Percentiles rank a stretch among this genome's conserved stretches.
These are phyloP conservation scores for Steinernema carpocapsae DNA, from an alignment of 2,888 invertebrate species.

Conservation along the genomic window DNA sequence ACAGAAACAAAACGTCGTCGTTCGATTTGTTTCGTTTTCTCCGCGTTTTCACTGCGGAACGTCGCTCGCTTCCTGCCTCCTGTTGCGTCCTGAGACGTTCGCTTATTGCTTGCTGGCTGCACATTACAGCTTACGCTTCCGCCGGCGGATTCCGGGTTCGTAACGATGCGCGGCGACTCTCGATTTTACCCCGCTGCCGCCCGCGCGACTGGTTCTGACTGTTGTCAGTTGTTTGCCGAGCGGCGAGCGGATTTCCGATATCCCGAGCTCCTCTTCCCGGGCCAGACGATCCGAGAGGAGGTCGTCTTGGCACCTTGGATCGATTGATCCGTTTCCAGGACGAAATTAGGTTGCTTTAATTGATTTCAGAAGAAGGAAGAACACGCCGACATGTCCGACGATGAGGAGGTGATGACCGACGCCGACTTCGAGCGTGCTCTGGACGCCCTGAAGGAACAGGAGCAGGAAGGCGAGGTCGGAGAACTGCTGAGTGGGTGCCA, in stretches of 20 bases:
- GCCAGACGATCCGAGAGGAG: slow-evolving; percentile 29
- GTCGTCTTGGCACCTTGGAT: neutral
- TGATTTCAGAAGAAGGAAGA: neutral
- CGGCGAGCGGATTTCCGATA: slow-evolving; percentile 28
- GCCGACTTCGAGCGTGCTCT: slow-evolving; percentile 48
- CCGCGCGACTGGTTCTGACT: slow-evolving; percentile 20
- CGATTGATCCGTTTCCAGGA: neutral
- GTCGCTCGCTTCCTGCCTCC: neutral
- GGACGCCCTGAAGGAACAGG: slow-evolving; percentile 40
- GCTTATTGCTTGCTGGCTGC: neutral
- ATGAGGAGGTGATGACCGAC: slow-evolving; percentile 45
- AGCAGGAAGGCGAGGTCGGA: slow-evolving; percentile 55
- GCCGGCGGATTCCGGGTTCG: neutral
- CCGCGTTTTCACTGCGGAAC: neutral
- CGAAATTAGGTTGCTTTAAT: neutral
- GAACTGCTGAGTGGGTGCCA: slow-evolving; percentile 61
- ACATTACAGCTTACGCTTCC: neutral
- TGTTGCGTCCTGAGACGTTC: neutral
- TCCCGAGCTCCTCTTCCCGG: neutral
- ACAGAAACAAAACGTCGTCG: slow-evolving; percentile 1
- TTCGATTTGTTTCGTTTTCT: slow-evolving; percentile 1
- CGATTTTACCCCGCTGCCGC: slow-evolving; percentile 1
- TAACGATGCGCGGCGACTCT: slow-evolving; percentile 16
- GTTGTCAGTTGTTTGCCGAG: slow-evolving; percentile 31
- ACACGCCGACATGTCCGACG: slow-evolving; percentile 15